Conservation (phyloP, 2,888 invertebrate species). For the Quadroppia sp. region DNA sequence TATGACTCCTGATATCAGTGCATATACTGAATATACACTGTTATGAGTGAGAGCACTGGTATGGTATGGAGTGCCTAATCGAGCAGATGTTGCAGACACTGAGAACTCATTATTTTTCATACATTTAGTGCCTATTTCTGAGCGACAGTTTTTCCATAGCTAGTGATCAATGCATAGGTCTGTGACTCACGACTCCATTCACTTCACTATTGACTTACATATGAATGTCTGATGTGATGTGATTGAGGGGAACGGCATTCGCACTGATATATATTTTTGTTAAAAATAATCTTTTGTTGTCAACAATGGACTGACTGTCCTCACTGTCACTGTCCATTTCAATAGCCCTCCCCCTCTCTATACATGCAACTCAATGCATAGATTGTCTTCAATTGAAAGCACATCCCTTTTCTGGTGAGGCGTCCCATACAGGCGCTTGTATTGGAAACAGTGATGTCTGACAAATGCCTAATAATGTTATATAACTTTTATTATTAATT, state of each 20-base stretch:
- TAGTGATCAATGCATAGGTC: not conserved
- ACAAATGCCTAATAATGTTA: slow-evolving; percentile 6
- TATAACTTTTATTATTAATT: slow-evolving; percentile 18
- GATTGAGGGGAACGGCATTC: slow-evolving; percentile 20
- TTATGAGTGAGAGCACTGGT: not conserved
- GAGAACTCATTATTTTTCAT: slow-evolving; percentile 34
- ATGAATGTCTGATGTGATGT: slow-evolving; percentile 29
- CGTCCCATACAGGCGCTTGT: not conserved
- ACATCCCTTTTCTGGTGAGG: slow-evolving; percentile 1
- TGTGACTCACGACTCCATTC: slow-evolving; percentile 10
- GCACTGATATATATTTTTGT: not conserved
- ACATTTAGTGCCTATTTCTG: slow-evolving; percentile 2
- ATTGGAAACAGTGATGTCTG: slow-evolving; percentile 6
- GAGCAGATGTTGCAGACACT: slow-evolving; percentile 35
- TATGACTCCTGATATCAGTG: slow-evolving; percentile 12
- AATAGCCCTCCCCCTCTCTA: not conserved
- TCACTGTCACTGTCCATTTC: slow-evolving; percentile 1
- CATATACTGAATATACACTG: not conserved
- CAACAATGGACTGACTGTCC: not conserved
- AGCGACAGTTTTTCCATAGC: not conserved
- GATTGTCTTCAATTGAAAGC: slow-evolving; percentile 20
- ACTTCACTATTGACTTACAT: slow-evolving; percentile 31
- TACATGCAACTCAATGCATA: not conserved
- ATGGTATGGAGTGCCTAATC: slow-evolving; percentile 27
- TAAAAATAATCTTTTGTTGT: slow-evolving; percentile 23